phyloP scores from a whole-genome alignment of 2,113 vertebrate genomes.

The Psittacula cyanocephala region DNA sequence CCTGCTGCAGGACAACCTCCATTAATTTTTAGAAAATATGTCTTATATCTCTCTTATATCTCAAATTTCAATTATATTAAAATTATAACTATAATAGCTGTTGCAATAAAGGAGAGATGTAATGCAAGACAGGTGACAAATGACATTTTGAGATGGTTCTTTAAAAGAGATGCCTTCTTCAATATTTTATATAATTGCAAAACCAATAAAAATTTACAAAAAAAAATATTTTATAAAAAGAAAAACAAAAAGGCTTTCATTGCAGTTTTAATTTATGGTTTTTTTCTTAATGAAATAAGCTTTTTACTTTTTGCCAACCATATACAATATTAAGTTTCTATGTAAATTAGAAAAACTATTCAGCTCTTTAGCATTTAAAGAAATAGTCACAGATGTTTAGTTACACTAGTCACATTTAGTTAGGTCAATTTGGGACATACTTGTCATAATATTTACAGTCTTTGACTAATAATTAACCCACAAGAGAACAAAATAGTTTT shows the following conservation, averaged over 20 bases:
- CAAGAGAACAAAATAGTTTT: neutral
- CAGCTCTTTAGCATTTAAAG: neutral
- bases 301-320: neutral
- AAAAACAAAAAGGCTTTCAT: fast-evolving
- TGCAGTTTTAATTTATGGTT: neutral
- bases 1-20: too few relatives aligned
- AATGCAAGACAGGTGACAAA: neutral
- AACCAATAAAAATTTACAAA: neutral
- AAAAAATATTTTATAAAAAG: neutral
- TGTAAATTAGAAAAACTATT: neutral
- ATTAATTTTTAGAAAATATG: neutral
- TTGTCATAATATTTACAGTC: neutral
- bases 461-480: neutral
- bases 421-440: neutral
- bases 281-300: neutral
- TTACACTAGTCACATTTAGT: neutral
- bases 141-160: neutral
- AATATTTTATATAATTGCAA: neutral
- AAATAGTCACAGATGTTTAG: neutral
- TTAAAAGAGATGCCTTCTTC: neutral
- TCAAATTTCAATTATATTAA: neutral
- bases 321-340: neutral
- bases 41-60: neutral
- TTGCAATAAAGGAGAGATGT: neutral
- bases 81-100: neutral